These are phyloP conservation scores for Episyrphus balteatus DNA, from an alignment of 1,140 invertebrate genomes.

Conservation along the genomic window DNA sequence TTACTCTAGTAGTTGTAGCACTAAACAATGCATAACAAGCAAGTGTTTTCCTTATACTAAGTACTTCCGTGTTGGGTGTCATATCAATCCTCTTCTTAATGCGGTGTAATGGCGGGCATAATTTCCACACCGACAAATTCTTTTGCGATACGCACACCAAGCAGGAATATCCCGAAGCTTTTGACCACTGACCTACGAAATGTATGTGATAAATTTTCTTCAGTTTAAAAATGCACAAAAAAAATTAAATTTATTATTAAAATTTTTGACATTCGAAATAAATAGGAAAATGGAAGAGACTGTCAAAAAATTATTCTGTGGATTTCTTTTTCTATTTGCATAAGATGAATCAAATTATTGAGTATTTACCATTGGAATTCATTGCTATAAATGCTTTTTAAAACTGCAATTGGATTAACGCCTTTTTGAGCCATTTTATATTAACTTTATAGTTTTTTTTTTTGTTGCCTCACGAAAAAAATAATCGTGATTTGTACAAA, in stretches of 20 bases:
- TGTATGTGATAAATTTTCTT: conserved; percentile 6
- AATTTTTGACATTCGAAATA: background rate
- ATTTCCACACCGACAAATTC: conserved; percentile 54
- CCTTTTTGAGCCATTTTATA: conserved; percentile 27
- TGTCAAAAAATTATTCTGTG: background rate
- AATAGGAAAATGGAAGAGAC: too few relatives aligned
- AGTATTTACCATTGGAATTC: conserved; percentile 43
- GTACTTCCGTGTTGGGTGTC: too few relatives aligned
- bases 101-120: conserved; percentile 41
- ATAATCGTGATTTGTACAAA: too few relatives aligned
- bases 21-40: too few relatives aligned
- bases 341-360: conserved; percentile 8
- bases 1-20: too few relatives aligned
- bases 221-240: background rate
- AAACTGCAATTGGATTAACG: conserved; percentile 18
- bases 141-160: conserved; percentile 54
- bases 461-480: too few relatives aligned
- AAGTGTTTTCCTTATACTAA: too few relatives aligned
- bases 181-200: conserved; percentile 55
- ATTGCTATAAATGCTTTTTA: conserved; percentile 41
- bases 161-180: conserved; percentile 52
- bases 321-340: background rate
- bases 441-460: background rate
- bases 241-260: background rate
- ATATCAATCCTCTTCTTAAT: conserved; percentile 11